phyloP scores from a whole-genome alignment of 2,797 vertebrate genomes.

The Smutsia temminckii region DNA sequence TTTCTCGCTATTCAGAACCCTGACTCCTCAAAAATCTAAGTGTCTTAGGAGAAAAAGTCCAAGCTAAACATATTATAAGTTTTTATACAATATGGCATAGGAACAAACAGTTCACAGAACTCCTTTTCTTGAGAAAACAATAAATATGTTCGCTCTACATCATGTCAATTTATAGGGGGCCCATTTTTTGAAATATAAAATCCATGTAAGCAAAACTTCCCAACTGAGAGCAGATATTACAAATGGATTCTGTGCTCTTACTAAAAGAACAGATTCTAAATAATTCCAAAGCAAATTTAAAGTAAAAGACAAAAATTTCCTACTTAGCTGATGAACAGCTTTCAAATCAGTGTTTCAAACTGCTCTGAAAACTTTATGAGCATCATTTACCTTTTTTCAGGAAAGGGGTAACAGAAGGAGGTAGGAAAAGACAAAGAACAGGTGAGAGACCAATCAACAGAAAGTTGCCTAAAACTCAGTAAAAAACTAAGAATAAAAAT shows the following conservation, averaged over 20 bases:
- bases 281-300: slow-evolving; percentile 39
- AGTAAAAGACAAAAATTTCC: slow-evolving; percentile 13
- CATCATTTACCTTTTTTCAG: background rate
- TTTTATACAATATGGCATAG: background rate
- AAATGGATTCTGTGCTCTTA: slow-evolving; percentile 20
- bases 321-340: background rate
- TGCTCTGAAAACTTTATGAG: slow-evolving; percentile 12
- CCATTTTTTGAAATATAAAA: slow-evolving; percentile 39
- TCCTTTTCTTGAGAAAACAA: background rate
- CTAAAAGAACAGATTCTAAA: slow-evolving; percentile 7
- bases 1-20: background rate
- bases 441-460: background rate
- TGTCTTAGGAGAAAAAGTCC: background rate
- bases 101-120: background rate
- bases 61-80: background rate
- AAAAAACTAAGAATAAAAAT: background rate
- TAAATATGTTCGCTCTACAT: background rate
- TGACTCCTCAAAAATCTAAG: background rate
- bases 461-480: slow-evolving; percentile 18
- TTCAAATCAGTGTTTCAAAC: slow-evolving; percentile 16
- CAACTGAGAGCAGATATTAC: background rate
- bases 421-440: background rate
- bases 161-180: background rate
- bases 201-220: background rate
- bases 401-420: background rate